These are phyloP conservation scores for Anthoscopus minutus DNA, from an alignment of 2,113 vertebrate genomes.

Conservation along the genomic window DNA sequence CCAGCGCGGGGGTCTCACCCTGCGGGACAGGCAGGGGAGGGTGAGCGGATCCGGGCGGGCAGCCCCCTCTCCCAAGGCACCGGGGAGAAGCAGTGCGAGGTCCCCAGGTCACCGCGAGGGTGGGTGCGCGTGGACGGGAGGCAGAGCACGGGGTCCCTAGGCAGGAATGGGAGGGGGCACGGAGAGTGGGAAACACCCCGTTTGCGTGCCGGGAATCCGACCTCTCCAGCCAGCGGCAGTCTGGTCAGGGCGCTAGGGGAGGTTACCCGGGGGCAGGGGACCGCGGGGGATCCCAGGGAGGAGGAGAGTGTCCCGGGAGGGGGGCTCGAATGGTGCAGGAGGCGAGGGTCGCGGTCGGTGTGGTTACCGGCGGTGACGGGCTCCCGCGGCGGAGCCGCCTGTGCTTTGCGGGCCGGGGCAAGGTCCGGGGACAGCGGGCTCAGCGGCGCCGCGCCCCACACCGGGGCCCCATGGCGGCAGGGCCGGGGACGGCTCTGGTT, in stretches of 20 bases:
- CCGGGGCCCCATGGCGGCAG: background rate
- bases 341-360: background rate
- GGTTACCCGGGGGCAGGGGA: background rate
- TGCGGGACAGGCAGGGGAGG: background rate
- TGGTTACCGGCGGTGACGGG: constrained; percentile 3
- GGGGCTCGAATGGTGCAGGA: background rate
- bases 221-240: background rate
- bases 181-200: background rate
- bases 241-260: background rate
- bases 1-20: background rate
- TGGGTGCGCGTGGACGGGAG: background rate
- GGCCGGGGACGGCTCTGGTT: background rate
- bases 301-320: background rate
- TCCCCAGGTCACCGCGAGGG: background rate
- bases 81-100: background rate
- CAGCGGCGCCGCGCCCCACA: background rate
- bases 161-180: background rate
- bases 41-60: background rate
- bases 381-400: background rate
- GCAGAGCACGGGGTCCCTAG: background rate
- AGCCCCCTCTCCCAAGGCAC: background rate
- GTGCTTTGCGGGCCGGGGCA: background rate
- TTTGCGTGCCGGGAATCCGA: background rate
- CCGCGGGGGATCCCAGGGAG: background rate
- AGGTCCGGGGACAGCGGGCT: background rate